phyloP scores from a whole-genome alignment of 2,113 vertebrate species.

The Barbus barbus region DNA sequence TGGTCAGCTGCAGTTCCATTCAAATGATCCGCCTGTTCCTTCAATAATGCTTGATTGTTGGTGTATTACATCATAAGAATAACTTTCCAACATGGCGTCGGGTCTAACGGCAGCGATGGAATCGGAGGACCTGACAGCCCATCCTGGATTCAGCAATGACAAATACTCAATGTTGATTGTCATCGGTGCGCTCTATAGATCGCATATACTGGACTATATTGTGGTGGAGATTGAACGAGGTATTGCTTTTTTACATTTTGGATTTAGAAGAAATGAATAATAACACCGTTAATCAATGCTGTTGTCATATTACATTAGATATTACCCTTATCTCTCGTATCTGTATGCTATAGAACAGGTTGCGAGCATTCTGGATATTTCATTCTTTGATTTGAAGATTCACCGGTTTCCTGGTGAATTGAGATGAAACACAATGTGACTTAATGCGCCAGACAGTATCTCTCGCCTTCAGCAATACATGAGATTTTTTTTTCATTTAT shows the following conservation, averaged over 20 bases:
- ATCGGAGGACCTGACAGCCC: slow-evolving; percentile 58
- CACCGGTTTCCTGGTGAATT: background rate
- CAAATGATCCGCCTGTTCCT: slow-evolving; percentile 15
- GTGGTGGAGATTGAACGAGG: slow-evolving; percentile 80
- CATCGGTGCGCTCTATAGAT: slow-evolving; percentile 76
- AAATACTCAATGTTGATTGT: slow-evolving; percentile 80
- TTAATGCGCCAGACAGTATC: background rate
- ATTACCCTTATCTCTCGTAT: background rate
- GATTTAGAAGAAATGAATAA: background rate
- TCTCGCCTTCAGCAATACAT: background rate
- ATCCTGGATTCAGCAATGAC: slow-evolving; percentile 62
- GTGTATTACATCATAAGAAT: slow-evolving; percentile 72
- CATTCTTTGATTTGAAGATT: background rate
- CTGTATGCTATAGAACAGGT: no score
- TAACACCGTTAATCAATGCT: background rate
- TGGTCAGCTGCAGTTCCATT: slow-evolving; percentile 19
- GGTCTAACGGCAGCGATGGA: slow-evolving; percentile 67
- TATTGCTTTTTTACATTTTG: slow-evolving; percentile 56
- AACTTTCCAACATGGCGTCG: slow-evolving; percentile 75
- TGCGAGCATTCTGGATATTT: background rate
- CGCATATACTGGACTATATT: slow-evolving; percentile 70
- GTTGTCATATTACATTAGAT: background rate
- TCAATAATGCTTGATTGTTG: slow-evolving; percentile 55
- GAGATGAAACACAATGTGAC: background rate
- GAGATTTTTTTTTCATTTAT: background rate